Conservation (phyloP, 1,140 invertebrate species). For the Drosophila littoralis region DNA sequence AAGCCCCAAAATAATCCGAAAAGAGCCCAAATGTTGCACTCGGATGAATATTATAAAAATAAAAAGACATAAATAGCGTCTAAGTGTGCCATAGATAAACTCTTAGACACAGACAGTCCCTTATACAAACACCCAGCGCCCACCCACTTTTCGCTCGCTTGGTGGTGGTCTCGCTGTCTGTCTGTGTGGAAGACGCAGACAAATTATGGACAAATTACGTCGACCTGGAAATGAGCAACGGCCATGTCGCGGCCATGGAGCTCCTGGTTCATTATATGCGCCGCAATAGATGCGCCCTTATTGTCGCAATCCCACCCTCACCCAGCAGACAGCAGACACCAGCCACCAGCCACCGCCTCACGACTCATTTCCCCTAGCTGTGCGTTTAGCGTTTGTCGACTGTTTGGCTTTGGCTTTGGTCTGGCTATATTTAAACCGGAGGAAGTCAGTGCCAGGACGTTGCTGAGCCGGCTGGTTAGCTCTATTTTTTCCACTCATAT, state of each 20-base stretch:
- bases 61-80: slow-evolving; percentile 70
- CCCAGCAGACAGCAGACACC: neutral
- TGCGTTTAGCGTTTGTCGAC: slow-evolving; percentile 63
- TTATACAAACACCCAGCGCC: neutral
- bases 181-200: slow-evolving; percentile 68
- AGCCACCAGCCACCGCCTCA: neutral
- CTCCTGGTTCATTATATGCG: slow-evolving; percentile 70
- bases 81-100: slow-evolving; percentile 74
- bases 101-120: slow-evolving; percentile 42
- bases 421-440: slow-evolving; percentile 75
- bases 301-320: slow-evolving; percentile 24
- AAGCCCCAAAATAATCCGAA: slow-evolving; percentile 21
- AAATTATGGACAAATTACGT: slow-evolving; percentile 81
- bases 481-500: slow-evolving; percentile 40
- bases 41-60: slow-evolving; percentile 55
- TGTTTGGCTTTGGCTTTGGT: slow-evolving; percentile 70
- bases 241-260: slow-evolving; percentile 46
- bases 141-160: neutral
- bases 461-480: slow-evolving; percentile 61
- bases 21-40: slow-evolving; percentile 23
- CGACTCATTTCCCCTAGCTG: slow-evolving; percentile 18
- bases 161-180: neutral
- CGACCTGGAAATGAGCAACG: slow-evolving; percentile 81
- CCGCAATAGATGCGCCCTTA: slow-evolving; percentile 48
- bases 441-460: slow-evolving; percentile 65